These are phyloP conservation scores for Seriola dumerili DNA, from an alignment of 2,113 vertebrate species.

Conservation along the genomic window DNA sequence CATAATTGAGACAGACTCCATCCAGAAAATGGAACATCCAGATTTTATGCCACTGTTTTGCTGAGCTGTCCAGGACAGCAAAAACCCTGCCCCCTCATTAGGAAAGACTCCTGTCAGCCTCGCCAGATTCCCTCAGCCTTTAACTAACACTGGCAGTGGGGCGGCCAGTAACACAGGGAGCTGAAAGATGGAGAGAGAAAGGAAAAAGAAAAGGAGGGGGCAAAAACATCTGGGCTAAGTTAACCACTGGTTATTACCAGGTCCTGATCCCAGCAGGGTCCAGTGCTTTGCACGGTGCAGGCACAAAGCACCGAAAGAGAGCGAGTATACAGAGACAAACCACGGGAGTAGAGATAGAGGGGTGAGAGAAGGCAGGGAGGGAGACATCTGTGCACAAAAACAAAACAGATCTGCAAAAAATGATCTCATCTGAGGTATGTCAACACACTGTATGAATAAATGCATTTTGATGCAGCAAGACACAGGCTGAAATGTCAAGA, in stretches of 20 bases:
- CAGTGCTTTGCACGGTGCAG: slow-evolving; percentile 7
- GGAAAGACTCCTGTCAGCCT: slow-evolving; percentile 46
- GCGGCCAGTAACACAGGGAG: slow-evolving; percentile 58
- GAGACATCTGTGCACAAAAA: background rate
- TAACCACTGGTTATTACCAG: slow-evolving; percentile 63
- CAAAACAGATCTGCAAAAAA: slow-evolving; percentile 12
- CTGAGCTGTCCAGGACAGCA: slow-evolving; percentile 23
- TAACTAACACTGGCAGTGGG: slow-evolving; percentile 56
- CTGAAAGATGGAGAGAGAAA: slow-evolving; percentile 34
- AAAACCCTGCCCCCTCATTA: slow-evolving; percentile 60
- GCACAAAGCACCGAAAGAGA: slow-evolving; percentile 16
- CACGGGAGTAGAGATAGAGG: slow-evolving; percentile 9
- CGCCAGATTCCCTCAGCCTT: slow-evolving; percentile 38
- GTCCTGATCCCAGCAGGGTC: slow-evolving; percentile 54
- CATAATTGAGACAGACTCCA: slow-evolving; percentile 27
- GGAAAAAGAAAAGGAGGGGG: slow-evolving; percentile 21
- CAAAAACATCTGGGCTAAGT: slow-evolving; percentile 72
- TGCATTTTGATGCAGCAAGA: background rate
- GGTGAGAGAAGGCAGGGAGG: background rate
- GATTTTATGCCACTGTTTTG: slow-evolving; percentile 53
- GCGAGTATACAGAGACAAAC: slow-evolving; percentile 20
- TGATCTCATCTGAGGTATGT: background rate
- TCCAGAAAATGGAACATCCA: slow-evolving; percentile 39
- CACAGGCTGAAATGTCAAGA: background rate
- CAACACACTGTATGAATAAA: background rate